Conservation (phyloP, 1,140 invertebrate genomes). For the Scaptomyza montana region DNA sequence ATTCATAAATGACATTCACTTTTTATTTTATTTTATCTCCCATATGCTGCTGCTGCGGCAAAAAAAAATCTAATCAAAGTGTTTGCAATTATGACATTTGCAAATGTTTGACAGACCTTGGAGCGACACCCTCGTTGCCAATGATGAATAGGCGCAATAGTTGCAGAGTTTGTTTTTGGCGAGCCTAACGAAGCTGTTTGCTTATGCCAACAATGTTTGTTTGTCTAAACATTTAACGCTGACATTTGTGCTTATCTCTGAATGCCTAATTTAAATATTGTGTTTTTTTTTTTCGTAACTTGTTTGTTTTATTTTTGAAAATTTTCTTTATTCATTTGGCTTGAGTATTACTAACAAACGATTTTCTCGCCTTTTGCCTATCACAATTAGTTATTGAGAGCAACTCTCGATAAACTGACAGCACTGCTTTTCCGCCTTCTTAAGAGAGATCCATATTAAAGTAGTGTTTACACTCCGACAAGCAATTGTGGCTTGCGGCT, state of each 20-base stretch:
- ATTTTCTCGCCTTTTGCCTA: no score
- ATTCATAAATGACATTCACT: slow-evolving; percentile 52
- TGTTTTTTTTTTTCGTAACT: not conserved
- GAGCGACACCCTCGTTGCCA: slow-evolving; percentile 47
- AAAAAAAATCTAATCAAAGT: slow-evolving; percentile 47
- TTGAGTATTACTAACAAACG: no score
- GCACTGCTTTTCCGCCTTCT: not conserved
- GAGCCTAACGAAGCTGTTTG: slow-evolving; percentile 42
- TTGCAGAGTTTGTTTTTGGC: slow-evolving; percentile 27
- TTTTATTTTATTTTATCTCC: slow-evolving; percentile 22
- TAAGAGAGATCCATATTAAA: not conserved
- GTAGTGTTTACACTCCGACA: slow-evolving; percentile 28
- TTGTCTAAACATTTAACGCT: not conserved
- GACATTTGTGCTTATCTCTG: slow-evolving; percentile 39
- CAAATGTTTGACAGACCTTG: slow-evolving; percentile 44
- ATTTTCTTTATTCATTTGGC: not conserved
- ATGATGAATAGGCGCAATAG: slow-evolving; percentile 43
- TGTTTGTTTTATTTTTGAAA: not conserved
- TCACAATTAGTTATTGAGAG: no score
- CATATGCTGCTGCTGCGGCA: no score
- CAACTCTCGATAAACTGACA: not conserved
- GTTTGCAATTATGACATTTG: slow-evolving; percentile 52
- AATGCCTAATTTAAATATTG: slow-evolving; percentile 39
- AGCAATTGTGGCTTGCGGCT: slow-evolving; percentile 27
- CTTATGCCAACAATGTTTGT: slow-evolving; percentile 20